Evolutionary conservation across 35 echinoderm and acorn worm genomes (phyloP), one percentile per base, ranked within the genome.

Genomic region (Eucidaris tribuloides): DNA sequence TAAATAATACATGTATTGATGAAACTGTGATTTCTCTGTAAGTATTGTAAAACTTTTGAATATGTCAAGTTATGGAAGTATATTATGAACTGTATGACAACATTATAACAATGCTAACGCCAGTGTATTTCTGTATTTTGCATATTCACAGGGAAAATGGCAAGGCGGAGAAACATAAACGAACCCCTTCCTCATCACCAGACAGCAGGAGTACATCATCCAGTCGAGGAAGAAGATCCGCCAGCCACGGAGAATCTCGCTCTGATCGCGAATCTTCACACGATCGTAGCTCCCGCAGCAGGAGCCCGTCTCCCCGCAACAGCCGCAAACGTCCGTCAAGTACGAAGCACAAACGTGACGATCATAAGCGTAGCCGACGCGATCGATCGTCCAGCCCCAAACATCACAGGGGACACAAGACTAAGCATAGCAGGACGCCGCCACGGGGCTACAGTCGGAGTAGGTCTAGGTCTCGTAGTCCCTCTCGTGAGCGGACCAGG

Each of bases 351-450:
- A 74, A 74, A 6, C 30, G 68, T 7, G 68, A 74, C 37, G 68
- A 74, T 40, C 68, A 74, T 40, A 74, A 74, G 36, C 68, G 68
- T 40, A 44, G 68, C 68, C 68, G 68, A n/a, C 68, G 68, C 13
- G 68, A 74, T 32, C 68, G 68, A 33, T 74, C 68, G 28, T 13
- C 38, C 68, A 74, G 68, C 40, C 68, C 68, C 68, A 74, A 74
- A 25, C 68, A 74, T 36, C 68, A 40, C n/a, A 33, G 44, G 7
- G 37, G 68, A n/a, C 68, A 74, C 68, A 74, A 74, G 68, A 9
- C 13, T 1, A 74, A 74, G n/a, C 68, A 36, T 1, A 44, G 2
- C 34, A 27, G 68, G 68, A 74, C 68, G 4, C 68, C 68, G 1
- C 68, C 68, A 4, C 68, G 68, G 7, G 68, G 68, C n/a, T 74